Percentiles rank a stretch among this genome's conserved stretches.
These are phyloP conservation scores for Drosophila azteca DNA, from an alignment of 1,140 invertebrate genomes.

Conservation along the genomic window DNA sequence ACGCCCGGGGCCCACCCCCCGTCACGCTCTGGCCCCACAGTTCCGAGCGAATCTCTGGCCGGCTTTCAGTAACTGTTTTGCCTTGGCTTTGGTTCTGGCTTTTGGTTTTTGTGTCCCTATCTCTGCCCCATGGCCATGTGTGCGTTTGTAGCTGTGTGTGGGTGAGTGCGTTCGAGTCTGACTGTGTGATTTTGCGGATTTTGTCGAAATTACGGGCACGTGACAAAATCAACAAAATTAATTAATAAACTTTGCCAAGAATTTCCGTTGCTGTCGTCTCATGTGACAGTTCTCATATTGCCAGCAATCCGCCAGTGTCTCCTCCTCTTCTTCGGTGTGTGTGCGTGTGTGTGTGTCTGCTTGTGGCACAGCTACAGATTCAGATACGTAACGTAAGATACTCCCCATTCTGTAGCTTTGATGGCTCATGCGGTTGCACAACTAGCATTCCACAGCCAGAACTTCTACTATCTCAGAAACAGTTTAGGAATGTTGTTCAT, in stretches of 20 bases:
- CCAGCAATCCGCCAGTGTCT: constrained; percentile 32
- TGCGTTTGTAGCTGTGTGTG: background rate
- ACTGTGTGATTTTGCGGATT: constrained; percentile 74
- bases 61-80: constrained; percentile 66
- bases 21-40: background rate
- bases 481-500: constrained; percentile 29
- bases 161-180: constrained; percentile 11
- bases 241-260: constrained; percentile 80
- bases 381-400: constrained; percentile 6
- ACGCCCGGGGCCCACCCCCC: background rate
- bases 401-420: constrained; percentile 13
- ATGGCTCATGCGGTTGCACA: constrained; percentile 3
- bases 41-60: constrained; percentile 49
- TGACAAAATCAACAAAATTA: constrained; percentile 82
- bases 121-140: constrained; percentile 29
- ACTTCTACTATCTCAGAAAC: constrained; percentile 3
- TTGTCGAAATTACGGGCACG: constrained; percentile 72
- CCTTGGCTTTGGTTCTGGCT: constrained; percentile 65
- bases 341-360: too few species aligned
- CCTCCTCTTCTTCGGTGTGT: background rate
- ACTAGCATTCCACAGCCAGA: constrained; percentile 10
- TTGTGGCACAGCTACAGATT: constrained; percentile 1
- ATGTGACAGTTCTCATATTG: constrained; percentile 74
- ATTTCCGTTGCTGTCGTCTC: constrained; percentile 73
- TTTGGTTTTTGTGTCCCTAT: constrained; percentile 23